Base-by-base conservation (phyloP, 1,140 invertebrate species). In the Cyphomyrmex costatus region DNA sequence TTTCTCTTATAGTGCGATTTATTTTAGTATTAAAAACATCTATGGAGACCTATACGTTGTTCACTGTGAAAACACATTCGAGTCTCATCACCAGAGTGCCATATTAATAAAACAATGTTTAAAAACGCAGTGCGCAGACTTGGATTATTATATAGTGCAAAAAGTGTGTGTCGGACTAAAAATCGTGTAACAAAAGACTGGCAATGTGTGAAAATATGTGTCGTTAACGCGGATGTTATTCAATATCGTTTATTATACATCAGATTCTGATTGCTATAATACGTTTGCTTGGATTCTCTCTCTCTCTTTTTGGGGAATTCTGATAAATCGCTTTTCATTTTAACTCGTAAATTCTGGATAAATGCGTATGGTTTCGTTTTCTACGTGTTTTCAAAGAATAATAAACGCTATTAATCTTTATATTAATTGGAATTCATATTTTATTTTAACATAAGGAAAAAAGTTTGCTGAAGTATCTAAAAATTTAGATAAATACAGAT, bases 91-190 rank as follows among this genome's bases (percentile, higher is more conserved):
- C 42, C 19, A 5, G 19, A 63, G 58, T 63, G 74, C 12, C 24
- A 49, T 27, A 12, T 33, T 10, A 7, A 74, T 21, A 21, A 24
- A 19, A 19, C 3, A 19, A 2, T 5, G 21, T 16, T 30, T 42
- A 12, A 66, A 42, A 66, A 42, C 74, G 58, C 16, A 77, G 12
- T 30, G 33, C 33, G 71, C 71, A n/a, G n/a, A 58, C 33, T 27
- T 19, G 30, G 30, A 60, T 49, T 30, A 8, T 30, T 66, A 24
- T 14, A 14, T 42, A 16, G 21, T 76, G 76, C 27, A 66, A 66
- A 79, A 66, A 65, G 30, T 68, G 63, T 36, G 30, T 66, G 63
- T 1, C n/a, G 77, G 19, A 80, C 24, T 70, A n/a, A 70, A 19
- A 16, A 56, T 53, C 42, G 27, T 24, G 27, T 49, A 33, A 42